Evolutionary conservation across 2,888 invertebrate genomes (phyloP).

Genomic region (Ophion costatus): DNA sequence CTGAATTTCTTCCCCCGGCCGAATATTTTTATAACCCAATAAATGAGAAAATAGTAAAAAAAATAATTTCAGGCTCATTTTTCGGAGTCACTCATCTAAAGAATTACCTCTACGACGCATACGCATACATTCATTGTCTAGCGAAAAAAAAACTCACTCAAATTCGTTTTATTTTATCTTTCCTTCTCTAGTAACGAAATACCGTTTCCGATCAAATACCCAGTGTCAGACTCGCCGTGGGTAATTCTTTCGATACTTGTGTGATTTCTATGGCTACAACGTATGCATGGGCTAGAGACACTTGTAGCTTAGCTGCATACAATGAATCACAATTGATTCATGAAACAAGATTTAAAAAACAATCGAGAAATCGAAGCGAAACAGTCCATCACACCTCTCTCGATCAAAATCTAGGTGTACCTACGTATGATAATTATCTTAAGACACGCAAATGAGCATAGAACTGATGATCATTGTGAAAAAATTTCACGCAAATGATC

Average conservation of each 20-base stretch:
- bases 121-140: not conserved
- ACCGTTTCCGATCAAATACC: conserved; percentile 32
- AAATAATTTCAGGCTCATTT: too few species aligned
- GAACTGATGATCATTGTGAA: conserved; percentile 54
- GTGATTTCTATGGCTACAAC: conserved; percentile 51
- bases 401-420: conserved; percentile 5
- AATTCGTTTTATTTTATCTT: not conserved
- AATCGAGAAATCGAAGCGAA: conserved; percentile 19
- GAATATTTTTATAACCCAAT: too few species aligned
- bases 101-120: not conserved
- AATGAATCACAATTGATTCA: conserved; percentile 43
- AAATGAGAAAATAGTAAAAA: too few species aligned
- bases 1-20: too few species aligned
- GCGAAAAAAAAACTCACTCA: not conserved
- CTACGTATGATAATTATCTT: conserved; percentile 15
- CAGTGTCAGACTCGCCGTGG: conserved; percentile 17
- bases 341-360: not conserved
- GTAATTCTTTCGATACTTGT: conserved; percentile 54
- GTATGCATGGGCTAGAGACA: conserved; percentile 7
- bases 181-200: conserved; percentile 19
- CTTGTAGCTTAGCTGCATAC: not conserved
- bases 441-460: conserved; percentile 59
- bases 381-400: conserved; percentile 28
- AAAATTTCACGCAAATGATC: conserved; percentile 22
- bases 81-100: too few species aligned